Conservation (phyloP, 2,113 vertebrate genomes). For the western clawed frog (Xenopus tropicalis) region DNA sequence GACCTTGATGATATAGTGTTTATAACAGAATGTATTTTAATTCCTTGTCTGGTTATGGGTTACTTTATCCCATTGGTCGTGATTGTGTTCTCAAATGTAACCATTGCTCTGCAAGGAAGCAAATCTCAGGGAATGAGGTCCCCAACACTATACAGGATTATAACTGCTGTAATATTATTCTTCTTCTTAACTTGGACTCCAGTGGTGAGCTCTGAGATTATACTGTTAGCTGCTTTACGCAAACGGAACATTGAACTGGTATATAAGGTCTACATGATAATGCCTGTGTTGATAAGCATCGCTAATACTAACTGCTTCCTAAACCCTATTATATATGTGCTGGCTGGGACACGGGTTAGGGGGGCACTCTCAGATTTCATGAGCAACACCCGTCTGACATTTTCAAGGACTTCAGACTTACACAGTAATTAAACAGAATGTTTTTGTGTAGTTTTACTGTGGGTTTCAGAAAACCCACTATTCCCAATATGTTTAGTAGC, state of each 20-base stretch:
- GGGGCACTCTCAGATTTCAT: neutral
- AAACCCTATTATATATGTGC: neutral
- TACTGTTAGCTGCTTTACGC: neutral
- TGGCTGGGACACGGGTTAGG: neutral
- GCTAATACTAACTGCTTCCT: neutral
- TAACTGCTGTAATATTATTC: neutral
- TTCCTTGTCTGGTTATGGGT: neutral
- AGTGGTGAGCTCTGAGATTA: neutral
- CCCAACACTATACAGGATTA: neutral
- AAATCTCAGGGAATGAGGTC: neutral
- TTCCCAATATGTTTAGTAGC: too few relatives aligned
- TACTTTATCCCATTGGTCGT: neutral
- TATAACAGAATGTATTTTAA: too few relatives aligned
- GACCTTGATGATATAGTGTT: too few relatives aligned
- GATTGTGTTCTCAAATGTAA: neutral
- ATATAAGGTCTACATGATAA: neutral
- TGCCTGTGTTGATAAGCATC: neutral
- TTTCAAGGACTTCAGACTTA: neutral
- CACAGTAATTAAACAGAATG: too few relatives aligned
- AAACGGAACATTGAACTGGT: neutral
- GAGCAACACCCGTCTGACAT: neutral
- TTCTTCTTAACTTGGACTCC: slow-evolving; percentile 2
- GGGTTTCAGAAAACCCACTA: too few relatives aligned
- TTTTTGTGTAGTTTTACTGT: too few relatives aligned
- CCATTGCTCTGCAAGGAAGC: neutral